phyloP scores from a whole-genome alignment of 2,797 vertebrate species.

The Hyperoplus immaculatus region DNA sequence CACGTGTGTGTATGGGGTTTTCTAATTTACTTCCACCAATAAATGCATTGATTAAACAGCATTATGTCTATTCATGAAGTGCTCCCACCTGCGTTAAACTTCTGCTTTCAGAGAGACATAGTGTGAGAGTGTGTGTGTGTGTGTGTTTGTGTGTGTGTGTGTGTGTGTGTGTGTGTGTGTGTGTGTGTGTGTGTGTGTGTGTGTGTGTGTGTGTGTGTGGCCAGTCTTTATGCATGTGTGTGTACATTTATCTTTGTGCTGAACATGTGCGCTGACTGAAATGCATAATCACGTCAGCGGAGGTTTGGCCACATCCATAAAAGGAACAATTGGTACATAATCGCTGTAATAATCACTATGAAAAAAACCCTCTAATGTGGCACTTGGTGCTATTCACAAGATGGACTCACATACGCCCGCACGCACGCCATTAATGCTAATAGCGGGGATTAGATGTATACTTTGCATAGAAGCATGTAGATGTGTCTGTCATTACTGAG shows the following conservation, averaged over 20 bases:
- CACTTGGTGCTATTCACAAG: slow-evolving; percentile 58
- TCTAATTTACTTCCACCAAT: slow-evolving; percentile 24
- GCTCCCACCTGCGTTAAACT: slow-evolving; percentile 2
- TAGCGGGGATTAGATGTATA: slow-evolving; percentile 77
- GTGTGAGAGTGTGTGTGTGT: too few species aligned
- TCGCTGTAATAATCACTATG: slow-evolving; percentile 70
- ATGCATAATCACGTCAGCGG: slow-evolving; percentile 49
- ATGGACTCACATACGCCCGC: slow-evolving; percentile 42
- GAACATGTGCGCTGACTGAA: slow-evolving; percentile 42
- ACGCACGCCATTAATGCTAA: slow-evolving; percentile 71
- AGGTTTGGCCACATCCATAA: slow-evolving; percentile 53
- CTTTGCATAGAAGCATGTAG: slow-evolving; percentile 78
- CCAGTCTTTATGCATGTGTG: slow-evolving; percentile 28
- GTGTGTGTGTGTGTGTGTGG: slow-evolving; percentile 21
- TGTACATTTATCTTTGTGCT: slow-evolving; percentile 56
- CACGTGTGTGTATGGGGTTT: slow-evolving; percentile 24
- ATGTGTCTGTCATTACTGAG: slow-evolving; percentile 74
- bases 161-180: slow-evolving; percentile 13
- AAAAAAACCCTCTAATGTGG: slow-evolving; percentile 61
- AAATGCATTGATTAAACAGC: slow-evolving; percentile 32
- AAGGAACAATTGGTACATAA: slow-evolving; percentile 73
- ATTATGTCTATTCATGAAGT: slow-evolving; percentile 26
- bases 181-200: slow-evolving; percentile 23
- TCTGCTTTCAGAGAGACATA: not conserved
- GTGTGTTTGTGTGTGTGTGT: slow-evolving; percentile 16